Conservation (phyloP, 1,140 invertebrate genomes). For the Caenorhabditis inopinata region DNA sequence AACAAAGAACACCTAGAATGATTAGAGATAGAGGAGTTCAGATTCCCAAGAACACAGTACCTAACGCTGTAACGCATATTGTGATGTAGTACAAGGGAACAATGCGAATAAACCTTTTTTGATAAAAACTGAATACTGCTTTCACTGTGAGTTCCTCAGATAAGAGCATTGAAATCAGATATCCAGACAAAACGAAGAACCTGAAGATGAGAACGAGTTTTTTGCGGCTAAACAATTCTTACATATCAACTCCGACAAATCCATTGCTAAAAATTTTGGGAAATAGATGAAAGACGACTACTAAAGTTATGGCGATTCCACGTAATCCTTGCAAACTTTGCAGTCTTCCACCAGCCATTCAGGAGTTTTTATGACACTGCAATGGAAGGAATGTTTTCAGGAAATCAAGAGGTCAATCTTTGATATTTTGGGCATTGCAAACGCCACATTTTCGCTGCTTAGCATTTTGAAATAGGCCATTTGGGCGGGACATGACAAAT, state of each 20-base stretch:
- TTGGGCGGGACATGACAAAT: no score
- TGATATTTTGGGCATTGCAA: no score
- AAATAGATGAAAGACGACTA: conserved; percentile 22
- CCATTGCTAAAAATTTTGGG: conserved; percentile 31
- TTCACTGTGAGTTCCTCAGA: not conserved
- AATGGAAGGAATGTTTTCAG: no score
- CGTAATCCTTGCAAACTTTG: conserved; percentile 28
- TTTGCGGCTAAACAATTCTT: not conserved
- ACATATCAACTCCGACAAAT: conserved; percentile 38
- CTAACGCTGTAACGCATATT: not conserved
- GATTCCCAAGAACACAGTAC: not conserved
- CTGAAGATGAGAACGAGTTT: not conserved
- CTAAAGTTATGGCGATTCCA: conserved; percentile 2
- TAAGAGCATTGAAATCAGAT: not conserved
- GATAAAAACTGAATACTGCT: conserved; percentile 6
- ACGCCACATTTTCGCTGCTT: no score
- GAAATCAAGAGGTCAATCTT: no score
- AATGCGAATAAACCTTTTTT: not conserved
- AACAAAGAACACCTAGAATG: not conserved
- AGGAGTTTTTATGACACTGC: not conserved
- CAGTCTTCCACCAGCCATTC: not conserved
- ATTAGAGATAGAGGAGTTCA: not conserved
- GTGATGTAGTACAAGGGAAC: not conserved
- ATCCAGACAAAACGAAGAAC: conserved; percentile 35
- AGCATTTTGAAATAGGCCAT: no score